These are phyloP conservation scores for Drosophila anceps DNA, from an alignment of 2,888 invertebrate genomes.

Conservation along the genomic window DNA sequence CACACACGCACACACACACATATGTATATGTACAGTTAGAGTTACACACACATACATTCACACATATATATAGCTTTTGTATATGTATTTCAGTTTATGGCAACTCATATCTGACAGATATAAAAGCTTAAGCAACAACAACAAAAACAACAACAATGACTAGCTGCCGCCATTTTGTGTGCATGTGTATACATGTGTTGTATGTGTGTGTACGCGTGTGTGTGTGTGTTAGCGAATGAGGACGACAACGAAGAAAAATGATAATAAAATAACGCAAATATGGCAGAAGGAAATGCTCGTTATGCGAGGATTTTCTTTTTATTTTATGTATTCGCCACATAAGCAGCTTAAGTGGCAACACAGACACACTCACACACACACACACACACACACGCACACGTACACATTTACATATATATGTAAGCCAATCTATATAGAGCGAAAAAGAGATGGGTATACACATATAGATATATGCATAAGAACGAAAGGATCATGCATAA, in stretches of 20 bases:
- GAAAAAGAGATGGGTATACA: constrained; percentile 33
- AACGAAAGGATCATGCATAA: constrained; percentile 79
- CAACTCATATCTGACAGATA: constrained; percentile 82
- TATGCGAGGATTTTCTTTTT: constrained; percentile 78
- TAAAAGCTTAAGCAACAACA: constrained; percentile 56
- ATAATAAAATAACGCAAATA: constrained; percentile 83
- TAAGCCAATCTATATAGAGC: constrained; percentile 19
- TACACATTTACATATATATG: constrained; percentile 19
- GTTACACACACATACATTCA: constrained; percentile 23
- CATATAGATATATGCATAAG: constrained; percentile 58
- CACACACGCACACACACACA: constrained; percentile 29
- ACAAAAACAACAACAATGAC: constrained; percentile 3
- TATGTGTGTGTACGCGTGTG: background rate
- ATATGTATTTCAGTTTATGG: constrained; percentile 73
- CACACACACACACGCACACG: constrained; percentile 24
- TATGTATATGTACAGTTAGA: constrained; percentile 14
- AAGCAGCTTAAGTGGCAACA: constrained; percentile 80
- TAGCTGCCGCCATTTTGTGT: constrained; percentile 52
- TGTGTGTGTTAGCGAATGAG: constrained; percentile 48
- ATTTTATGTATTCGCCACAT: constrained; percentile 80
- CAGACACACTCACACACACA: constrained; percentile 31
- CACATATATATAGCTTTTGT: constrained; percentile 17
- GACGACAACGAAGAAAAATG: constrained; percentile 69
- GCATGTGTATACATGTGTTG: constrained; percentile 3
- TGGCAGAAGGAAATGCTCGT: constrained; percentile 81